These are phyloP conservation scores for Branchipolynoe longqiensis DNA, from an alignment of 2,888 invertebrate species.

Conservation along the genomic window DNA sequence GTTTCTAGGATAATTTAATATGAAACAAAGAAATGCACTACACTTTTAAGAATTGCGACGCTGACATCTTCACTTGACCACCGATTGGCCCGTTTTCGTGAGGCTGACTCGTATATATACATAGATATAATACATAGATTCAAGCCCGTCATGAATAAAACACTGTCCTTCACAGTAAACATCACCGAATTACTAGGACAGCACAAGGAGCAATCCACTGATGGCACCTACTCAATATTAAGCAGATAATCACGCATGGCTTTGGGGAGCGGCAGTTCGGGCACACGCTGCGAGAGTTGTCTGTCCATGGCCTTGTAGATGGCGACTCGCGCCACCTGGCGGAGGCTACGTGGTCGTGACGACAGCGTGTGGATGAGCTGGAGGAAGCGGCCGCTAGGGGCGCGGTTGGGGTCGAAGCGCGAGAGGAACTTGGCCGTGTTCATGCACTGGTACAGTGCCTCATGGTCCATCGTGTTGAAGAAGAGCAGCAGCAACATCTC, in stretches of 20 bases:
- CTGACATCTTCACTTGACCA: too few relatives aligned
- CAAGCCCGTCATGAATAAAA: too few relatives aligned
- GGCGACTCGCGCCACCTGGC: conserved; percentile 87
- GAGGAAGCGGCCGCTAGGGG: conserved; percentile 72
- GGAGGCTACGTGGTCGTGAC: conserved; percentile 87
- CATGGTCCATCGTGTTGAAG: conserved; percentile 86
- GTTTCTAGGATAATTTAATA: too few relatives aligned
- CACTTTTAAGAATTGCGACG: too few relatives aligned
- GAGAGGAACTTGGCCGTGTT: conserved; percentile 85
- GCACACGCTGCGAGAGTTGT: conserved; percentile 86
- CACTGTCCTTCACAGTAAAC: too few relatives aligned
- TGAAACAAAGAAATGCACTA: too few relatives aligned
- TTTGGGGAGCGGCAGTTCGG: conserved; percentile 87
- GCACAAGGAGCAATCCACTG: too few relatives aligned
- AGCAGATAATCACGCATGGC: conserved; percentile 87
- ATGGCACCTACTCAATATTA: conserved; percentile 81
- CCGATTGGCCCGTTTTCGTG: too few relatives aligned
- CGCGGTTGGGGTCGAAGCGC: conserved; percentile 84
- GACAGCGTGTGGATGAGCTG: conserved; percentile 85
- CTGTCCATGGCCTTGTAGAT: conserved; percentile 87
- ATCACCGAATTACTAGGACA: too few relatives aligned
- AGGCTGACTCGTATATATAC: too few relatives aligned
- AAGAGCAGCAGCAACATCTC: conserved; percentile 85
- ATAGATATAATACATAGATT: too few relatives aligned
- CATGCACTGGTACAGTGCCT: conserved; percentile 87